A percentile compares a stretch with the other conserved stretches of the same genome.
Conservation (phyloP, 2,797 vertebrate genomes). For the Poeciliopsis paucimaculata region DNA sequence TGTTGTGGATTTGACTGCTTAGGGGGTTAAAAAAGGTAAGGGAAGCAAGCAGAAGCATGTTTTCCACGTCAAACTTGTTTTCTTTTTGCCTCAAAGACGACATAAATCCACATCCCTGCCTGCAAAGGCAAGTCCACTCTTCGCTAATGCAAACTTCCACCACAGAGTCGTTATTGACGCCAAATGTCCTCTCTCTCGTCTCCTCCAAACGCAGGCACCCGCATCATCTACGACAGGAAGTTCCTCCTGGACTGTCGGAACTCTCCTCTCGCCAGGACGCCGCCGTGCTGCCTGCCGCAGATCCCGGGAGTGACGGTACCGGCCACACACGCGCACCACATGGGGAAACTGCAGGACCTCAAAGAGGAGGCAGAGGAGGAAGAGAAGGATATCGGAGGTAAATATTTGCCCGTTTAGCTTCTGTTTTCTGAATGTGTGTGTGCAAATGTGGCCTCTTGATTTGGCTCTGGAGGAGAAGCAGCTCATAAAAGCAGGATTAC, state of each 20-base stretch:
- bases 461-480: not conserved
- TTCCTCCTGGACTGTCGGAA: conserved; percentile 93
- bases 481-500: not conserved
- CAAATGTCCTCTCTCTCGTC: not conserved
- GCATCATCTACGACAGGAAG: conserved; percentile 93
- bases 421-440: not conserved
- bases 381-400: conserved; percentile 88
- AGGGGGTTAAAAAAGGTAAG: not conserved
- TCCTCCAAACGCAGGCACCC: conserved; percentile 82
- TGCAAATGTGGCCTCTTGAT: not conserved
- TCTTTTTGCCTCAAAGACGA: not conserved
- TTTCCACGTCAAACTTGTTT: too few species aligned
- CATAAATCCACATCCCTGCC: not conserved
- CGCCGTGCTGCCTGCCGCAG: conserved; percentile 90
- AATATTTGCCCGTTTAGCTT: conserved; percentile 16
- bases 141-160: not conserved
- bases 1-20: not conserved
- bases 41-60: not conserved
- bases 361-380: conserved; percentile 90
- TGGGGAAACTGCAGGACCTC: conserved; percentile 88
- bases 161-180: too few species aligned
- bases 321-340: conserved; percentile 81
- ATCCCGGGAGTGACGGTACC: conserved; percentile 90
- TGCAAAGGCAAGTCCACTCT: not conserved
- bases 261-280: conserved; percentile 88